Evolutionary conservation across 2,888 invertebrate genomes (phyloP).

Genomic region (Lumbricus terrestris): DNA sequence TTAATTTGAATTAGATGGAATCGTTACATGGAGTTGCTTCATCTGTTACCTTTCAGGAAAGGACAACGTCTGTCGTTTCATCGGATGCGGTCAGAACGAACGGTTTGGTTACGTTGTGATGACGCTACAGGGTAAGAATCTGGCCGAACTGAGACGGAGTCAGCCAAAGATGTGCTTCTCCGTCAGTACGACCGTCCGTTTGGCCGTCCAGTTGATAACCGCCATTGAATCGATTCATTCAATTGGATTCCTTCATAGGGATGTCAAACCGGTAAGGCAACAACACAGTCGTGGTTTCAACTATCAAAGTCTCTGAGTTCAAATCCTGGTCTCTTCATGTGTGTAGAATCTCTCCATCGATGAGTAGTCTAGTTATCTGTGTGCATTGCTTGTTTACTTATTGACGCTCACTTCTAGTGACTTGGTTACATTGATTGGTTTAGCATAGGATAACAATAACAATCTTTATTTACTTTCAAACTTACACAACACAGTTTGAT

Average conservation of each 20-base stretch:
- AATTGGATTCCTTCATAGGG: conserved; percentile 96
- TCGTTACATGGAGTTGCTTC: not conserved
- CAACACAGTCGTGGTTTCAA: not conserved
- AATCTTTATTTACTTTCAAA: no score
- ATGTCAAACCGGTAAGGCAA: conserved; percentile 80
- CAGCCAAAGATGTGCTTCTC: conserved; percentile 93
- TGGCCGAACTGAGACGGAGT: conserved; percentile 89
- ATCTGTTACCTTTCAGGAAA: conserved; percentile 68
- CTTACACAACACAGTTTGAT: no score
- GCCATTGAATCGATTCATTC: conserved; percentile 97
- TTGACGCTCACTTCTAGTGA: no score
- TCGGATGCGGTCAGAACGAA: conserved; percentile 97
- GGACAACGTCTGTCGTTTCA: conserved; percentile 96
- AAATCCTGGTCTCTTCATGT: no score
- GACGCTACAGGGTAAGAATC: conserved; percentile 95
- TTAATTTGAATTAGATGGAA: not conserved
- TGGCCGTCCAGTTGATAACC: conserved; percentile 82
- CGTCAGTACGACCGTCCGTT: conserved; percentile 88
- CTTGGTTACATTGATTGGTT: no score
- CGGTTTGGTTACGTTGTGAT: conserved; percentile 99
- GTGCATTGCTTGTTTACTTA: no score
- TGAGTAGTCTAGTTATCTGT: no score
- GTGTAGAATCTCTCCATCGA: no score
- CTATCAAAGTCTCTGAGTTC: not conserved
- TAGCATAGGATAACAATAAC: no score